Conservation (phyloP, 2,888 invertebrate species). For the Caenorhabditis japonica region DNA sequence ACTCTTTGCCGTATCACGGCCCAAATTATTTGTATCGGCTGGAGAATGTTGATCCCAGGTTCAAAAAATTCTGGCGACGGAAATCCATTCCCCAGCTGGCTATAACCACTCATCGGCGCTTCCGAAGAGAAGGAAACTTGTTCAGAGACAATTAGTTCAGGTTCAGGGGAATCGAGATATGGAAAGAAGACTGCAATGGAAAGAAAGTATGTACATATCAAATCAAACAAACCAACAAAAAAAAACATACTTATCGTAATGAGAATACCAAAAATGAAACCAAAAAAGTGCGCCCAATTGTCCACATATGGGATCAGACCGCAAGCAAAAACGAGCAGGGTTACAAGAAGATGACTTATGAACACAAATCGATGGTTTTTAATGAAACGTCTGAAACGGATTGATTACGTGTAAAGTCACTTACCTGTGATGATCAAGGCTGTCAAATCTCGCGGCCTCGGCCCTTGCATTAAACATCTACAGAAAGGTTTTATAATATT, state of each 20-base stretch:
- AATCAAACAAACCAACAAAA: too few relatives aligned
- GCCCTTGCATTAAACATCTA: too few relatives aligned
- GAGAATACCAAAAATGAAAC: slow-evolving; percentile 69
- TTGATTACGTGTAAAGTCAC: too few relatives aligned
- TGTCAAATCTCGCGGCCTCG: too few relatives aligned
- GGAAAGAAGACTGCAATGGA: slow-evolving; percentile 56
- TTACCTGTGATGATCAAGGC: too few relatives aligned
- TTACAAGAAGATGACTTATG: slow-evolving; percentile 16
- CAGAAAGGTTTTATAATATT: too few relatives aligned
- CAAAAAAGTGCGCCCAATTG: slow-evolving; percentile 89
- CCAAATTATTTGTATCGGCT: slow-evolving; percentile 8
- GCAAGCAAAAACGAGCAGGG: slow-evolving; percentile 1
- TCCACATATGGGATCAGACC: slow-evolving; percentile 94
- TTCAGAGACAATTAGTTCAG: too few relatives aligned
- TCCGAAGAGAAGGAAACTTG: too few relatives aligned
- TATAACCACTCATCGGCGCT: slow-evolving; percentile 12
- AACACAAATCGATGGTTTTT: slow-evolving; percentile 28
- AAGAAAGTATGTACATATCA: too few relatives aligned
- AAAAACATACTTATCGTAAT: slow-evolving; percentile 67
- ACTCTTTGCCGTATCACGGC: neutral
- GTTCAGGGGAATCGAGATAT: slow-evolving; percentile 49
- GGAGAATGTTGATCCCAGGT: neutral
- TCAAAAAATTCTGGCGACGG: slow-evolving; percentile 11
- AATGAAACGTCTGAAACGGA: slow-evolving; percentile 31
- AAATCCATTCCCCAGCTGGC: slow-evolving; percentile 21